Conservation (phyloP, 2,113 vertebrate genomes). For the Ornithorhynchus anatinus region DNA sequence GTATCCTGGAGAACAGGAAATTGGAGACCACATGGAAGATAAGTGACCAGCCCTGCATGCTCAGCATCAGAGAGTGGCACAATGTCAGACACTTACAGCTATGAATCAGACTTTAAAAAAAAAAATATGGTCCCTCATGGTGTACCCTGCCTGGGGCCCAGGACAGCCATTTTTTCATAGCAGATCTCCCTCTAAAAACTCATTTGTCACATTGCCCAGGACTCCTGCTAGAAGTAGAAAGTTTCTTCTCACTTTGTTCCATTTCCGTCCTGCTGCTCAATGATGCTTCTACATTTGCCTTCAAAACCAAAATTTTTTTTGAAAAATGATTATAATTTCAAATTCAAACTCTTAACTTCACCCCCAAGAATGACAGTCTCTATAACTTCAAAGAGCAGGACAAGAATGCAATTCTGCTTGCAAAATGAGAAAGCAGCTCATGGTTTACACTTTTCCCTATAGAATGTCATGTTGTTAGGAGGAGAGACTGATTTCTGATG, state of each 20-base stretch:
- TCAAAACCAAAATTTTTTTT: constrained; percentile 27
- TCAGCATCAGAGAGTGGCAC: neutral
- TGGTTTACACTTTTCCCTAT: neutral
- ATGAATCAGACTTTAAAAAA: constrained; percentile 10
- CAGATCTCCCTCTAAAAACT: neutral
- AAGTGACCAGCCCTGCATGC: neutral
- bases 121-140: neutral
- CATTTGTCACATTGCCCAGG: neutral
- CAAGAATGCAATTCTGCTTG: constrained; percentile 18
- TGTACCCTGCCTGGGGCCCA: neutral
- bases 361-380: neutral
- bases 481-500: constrained; percentile 12
- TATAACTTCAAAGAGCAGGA: constrained; percentile 29
- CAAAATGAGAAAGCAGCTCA: constrained; percentile 14
- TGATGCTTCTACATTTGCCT: neutral
- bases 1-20: constrained; percentile 30
- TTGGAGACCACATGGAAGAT: constrained; percentile 42
- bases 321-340: neutral
- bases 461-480: neutral
- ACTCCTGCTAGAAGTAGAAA: neutral
- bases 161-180: neutral
- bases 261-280: too few species aligned
- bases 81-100: constrained; percentile 29
- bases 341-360: constrained; percentile 11
- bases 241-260: neutral